Conservation (phyloP, 2,797 vertebrate species). For the Squalus acanthias region DNA sequence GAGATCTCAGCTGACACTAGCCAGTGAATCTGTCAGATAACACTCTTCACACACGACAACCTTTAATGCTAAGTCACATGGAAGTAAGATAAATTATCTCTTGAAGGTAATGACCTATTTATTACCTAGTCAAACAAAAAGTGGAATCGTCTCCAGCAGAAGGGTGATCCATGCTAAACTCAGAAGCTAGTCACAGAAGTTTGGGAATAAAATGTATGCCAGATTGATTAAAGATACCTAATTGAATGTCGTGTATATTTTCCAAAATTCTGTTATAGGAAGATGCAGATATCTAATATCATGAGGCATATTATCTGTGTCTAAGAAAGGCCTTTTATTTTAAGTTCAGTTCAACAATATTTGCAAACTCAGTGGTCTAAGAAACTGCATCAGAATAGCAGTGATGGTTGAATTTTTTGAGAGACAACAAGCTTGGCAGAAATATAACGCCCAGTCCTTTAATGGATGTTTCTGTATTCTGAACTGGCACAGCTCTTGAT, state of each 20-base stretch:
- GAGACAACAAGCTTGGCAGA: background rate
- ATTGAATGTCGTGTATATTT: slow-evolving; percentile 60
- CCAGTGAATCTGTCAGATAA: slow-evolving; percentile 59
- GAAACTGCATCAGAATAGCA: background rate
- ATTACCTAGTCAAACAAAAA: background rate
- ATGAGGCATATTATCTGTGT: background rate
- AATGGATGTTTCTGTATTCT: slow-evolving; percentile 7
- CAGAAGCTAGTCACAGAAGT: background rate
- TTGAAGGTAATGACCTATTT: background rate
- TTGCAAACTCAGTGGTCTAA: background rate
- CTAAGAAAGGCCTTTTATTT: background rate
- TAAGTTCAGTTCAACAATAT: slow-evolving; percentile 2
- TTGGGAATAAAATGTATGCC: background rate
- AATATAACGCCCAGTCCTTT: background rate
- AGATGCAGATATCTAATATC: background rate
- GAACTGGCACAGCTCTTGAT: slow-evolving; percentile 37
- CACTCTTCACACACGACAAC: background rate
- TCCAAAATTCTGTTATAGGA: slow-evolving; percentile 40
- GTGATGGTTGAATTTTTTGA: background rate
- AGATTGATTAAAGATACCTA: slow-evolving; percentile 24
- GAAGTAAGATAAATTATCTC: slow-evolving; percentile 5
- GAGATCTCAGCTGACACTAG: slow-evolving; percentile 71
- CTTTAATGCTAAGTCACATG: background rate
- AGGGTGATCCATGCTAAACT: background rate
- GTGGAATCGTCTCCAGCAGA: background rate